Conservation (phyloP, 2,113 vertebrate species). For the Cromileptes altivelis region DNA sequence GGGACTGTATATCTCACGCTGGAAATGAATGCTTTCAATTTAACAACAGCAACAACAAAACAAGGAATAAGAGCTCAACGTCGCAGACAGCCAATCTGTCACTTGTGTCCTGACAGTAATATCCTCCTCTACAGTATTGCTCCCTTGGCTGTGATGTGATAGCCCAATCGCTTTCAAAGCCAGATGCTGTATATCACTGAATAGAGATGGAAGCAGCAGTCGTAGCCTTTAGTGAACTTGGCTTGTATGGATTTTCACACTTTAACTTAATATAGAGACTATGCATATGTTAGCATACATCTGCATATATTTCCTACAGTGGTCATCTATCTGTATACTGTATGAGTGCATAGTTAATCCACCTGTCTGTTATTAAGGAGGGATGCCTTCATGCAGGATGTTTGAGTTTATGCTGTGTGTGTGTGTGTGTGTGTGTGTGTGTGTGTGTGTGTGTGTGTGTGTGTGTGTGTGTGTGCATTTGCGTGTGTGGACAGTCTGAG, state of each 20-base stretch:
- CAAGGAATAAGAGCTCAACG: constrained; percentile 47
- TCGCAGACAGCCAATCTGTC: constrained; percentile 68
- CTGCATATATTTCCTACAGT: constrained; percentile 68
- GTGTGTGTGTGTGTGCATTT: constrained; percentile 37
- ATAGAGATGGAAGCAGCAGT: constrained; percentile 67
- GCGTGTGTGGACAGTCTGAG: constrained; percentile 70
- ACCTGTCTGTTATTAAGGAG: constrained; percentile 77
- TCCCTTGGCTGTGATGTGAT: constrained; percentile 74
- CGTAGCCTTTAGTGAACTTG: constrained; percentile 64
- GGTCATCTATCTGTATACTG: constrained; percentile 73
- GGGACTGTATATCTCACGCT: constrained; percentile 26
- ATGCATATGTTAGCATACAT: constrained; percentile 79
- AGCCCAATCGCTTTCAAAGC: constrained; percentile 63
- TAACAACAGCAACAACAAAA: constrained; percentile 46
- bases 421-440: constrained; percentile 31
- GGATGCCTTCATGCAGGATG: constrained; percentile 55
- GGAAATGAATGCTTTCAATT: constrained; percentile 54
- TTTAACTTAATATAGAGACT: constrained; percentile 69
- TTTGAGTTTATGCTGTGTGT: constrained; percentile 49
- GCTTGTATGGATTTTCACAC: constrained; percentile 66
- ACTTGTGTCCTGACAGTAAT: constrained; percentile 74
- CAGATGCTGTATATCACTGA: constrained; percentile 71
- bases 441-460: constrained; percentile 38
- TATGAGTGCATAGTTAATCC: constrained; percentile 74
- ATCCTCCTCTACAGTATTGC: constrained; percentile 75